Evolutionary conservation across 2,797 vertebrate genomes (phyloP).

Genomic region (Mareca penelope): DNA sequence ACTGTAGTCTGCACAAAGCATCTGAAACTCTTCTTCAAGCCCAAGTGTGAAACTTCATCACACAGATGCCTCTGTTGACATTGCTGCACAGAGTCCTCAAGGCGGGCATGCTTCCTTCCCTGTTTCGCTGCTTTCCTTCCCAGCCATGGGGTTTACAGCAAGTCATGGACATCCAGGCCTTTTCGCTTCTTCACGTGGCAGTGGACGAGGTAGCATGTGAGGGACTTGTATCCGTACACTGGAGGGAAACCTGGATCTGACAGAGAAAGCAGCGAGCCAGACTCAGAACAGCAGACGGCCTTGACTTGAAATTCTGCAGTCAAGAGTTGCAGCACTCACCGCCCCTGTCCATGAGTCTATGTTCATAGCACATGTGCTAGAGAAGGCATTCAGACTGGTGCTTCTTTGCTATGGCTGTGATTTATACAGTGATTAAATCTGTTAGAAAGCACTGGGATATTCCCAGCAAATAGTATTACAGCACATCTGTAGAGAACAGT

Average conservation of each 20-base stretch:
- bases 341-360: neutral
- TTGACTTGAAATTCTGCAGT: neutral
- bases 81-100: neutral
- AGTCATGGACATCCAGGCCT: neutral
- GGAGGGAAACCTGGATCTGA: neutral
- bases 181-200: neutral
- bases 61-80: neutral
- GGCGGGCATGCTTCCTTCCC: neutral
- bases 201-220: neutral
- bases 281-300: neutral
- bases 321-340: neutral
- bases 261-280: neutral
- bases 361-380: accelerated
- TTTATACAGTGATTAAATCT: neutral
- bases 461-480: neutral
- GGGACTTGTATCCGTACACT: accelerated
- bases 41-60: no score
- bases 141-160: neutral
- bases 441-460: neutral
- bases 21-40: neutral
- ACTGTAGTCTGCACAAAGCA: neutral
- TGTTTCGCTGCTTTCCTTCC: neutral
- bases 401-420: neutral
- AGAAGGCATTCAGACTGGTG: neutral
- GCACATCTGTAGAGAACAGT: accelerated